Base-by-base conservation (phyloP, 2,888 invertebrate species). In the Druceiella hillmani region DNA sequence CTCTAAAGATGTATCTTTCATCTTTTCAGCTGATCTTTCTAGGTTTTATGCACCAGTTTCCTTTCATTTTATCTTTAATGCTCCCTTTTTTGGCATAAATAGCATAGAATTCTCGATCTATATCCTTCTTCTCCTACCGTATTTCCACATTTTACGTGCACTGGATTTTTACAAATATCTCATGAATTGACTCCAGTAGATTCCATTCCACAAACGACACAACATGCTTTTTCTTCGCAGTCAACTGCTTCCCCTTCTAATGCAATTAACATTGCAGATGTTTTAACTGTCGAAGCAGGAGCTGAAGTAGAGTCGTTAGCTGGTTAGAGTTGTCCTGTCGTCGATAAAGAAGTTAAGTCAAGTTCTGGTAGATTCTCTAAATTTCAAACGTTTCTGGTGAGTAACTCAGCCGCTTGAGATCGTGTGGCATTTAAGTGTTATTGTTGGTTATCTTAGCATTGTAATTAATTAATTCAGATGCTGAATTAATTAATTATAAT, bases 91-190 rank as follows among this genome's bases (percentile, higher is more conserved):
- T 20, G 22, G 22, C 22, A 20, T 20, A 7, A 20, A 20, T n/a
- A 20, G 22, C 22, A 20, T 20, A 20, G 22, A 20, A 20, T 7
- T 20, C n/a, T 20, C 22, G 6, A 20, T n/a, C 22, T 20, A 20
- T 20, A 20, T 6, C 22, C 22, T 20, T 20, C 22, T 39, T 38
- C 38, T 26, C 31, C 36, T 42, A 42, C 17, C 12, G 30, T 41
- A 35, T 40, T 44, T 16, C 39, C 30, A 40, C 43, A 44, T 32
- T 43, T 44, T 44, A 26, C 39, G 35, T 44, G 44, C 39, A 44
- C 40, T n/a, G 35, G 36, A 25, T 30, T 38, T 34, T 43, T 40
- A 39, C 34, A 44, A 39, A 35, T 44, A 30, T 44, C 43, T 17
- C 43, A 44, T 29, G 43, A 44, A 44, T 44, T 38, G 27, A 38